phyloP scores from a whole-genome alignment of 23 tunicate genomes.

The Trididemnum clinides region DNA sequence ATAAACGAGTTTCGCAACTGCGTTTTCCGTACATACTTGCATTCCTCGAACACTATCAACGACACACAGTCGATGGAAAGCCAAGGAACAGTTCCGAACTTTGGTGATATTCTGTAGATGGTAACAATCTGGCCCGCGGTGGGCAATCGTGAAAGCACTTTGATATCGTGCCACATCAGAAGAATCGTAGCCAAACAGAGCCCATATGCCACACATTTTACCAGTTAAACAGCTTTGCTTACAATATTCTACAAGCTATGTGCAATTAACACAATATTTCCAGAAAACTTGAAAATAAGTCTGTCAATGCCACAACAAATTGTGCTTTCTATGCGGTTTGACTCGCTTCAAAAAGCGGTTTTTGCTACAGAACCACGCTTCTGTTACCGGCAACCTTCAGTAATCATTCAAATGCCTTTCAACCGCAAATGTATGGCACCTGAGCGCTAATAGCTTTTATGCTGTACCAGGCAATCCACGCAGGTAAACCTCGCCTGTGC shows the following conservation, averaged over 20 bases:
- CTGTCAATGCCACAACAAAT: too few relatives aligned
- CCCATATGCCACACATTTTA: conserved; percentile 86
- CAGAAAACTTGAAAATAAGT: too few relatives aligned
- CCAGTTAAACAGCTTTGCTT: too few relatives aligned
- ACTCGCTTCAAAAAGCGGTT: background rate
- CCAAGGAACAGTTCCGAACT: conserved; percentile 33
- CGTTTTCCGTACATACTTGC: conserved; percentile 77
- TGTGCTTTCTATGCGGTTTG: background rate
- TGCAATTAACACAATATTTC: too few relatives aligned
- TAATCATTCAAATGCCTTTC: too few relatives aligned
- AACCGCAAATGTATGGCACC: too few relatives aligned
- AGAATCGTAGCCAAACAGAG: conserved; percentile 59
- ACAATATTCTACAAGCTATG: too few relatives aligned
- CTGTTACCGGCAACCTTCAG: too few relatives aligned
- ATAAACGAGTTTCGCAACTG: too few relatives aligned
- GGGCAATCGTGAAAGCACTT: conserved; percentile 48
- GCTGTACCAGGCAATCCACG: too few relatives aligned
- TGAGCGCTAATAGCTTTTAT: too few relatives aligned
- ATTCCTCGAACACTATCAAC: conserved; percentile 50
- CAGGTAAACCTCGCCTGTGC: too few relatives aligned
- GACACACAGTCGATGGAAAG: conserved; percentile 57
- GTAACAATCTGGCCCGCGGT: conserved; percentile 65
- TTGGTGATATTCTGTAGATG: conserved; percentile 45
- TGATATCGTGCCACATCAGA: conserved; percentile 25
- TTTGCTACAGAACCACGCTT: background rate